Evolutionary conservation across 1,140 invertebrate genomes (phyloP), one percentile per base, ranked within the genome.

Genomic region (Drosophila malerkotliana): DNA sequence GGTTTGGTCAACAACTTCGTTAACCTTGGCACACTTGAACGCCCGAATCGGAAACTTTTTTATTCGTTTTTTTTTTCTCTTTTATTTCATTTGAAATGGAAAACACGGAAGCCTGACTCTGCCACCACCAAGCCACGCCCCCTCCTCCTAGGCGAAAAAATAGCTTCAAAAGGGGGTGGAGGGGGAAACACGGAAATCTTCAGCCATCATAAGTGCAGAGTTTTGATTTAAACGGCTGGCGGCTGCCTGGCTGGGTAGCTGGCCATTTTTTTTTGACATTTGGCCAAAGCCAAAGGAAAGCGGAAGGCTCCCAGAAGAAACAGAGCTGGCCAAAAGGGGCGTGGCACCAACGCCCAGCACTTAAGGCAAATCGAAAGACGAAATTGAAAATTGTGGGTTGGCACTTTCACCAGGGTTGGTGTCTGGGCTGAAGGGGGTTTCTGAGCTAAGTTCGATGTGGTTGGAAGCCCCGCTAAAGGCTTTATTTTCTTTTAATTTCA

Each of bases 11-110:
- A 81, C 57, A 75, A 52, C 57, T 67, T 53, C 7, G 32, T 12
- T 88, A 82, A 88, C 82, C 82, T 87, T 87, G 82, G 74, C 82
- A 87, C 74, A 88, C 47, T 82, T 82, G 41, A 74, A 24, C 34
- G 62, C 61, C 34, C 15, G 21, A 58, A 44, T 60, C 56, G 55
- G 37, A 39, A 53, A 52, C 26, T 3, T n/a, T 24, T 47, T 52
- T 41, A 21, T 44, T 18, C 5, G 1, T 15, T 18, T 15, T 3
- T 4, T 18, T 18, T 18, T 1, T 41, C 9, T 41, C 10, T 14
- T n/a, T 41, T 41, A 10, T 41, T 14, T 5, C 10, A 14, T 39
- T 24, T 32, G 9, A 39, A 37, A 41, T 47, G 41, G 53, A 44
- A 47, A 59, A 64, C 66, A 39, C 66, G 66, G 66, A 69, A 69